These are phyloP conservation scores for Tetragonula carbonaria DNA, from an alignment of 2,888 invertebrate species.

Conservation along the genomic window DNA sequence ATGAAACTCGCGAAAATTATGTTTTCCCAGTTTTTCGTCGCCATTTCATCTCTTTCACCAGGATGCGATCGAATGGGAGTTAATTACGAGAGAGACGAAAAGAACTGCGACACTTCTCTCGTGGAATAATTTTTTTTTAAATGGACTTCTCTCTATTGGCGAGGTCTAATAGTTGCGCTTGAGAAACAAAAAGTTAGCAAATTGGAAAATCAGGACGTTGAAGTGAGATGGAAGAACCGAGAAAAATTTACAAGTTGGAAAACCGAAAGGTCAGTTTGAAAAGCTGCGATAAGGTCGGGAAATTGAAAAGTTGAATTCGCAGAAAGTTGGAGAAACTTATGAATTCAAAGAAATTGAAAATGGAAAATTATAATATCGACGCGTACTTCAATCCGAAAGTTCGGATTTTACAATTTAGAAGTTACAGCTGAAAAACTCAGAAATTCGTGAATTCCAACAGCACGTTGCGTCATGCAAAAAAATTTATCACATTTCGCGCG, in stretches of 20 bases:
- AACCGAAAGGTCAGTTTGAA: background rate
- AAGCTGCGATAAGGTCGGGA: background rate
- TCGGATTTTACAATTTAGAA: too few relatives aligned
- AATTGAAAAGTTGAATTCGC: too few relatives aligned
- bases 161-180: background rate
- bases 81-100: background rate
- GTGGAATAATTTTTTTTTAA: too few relatives aligned
- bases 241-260: too few relatives aligned
- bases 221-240: background rate
- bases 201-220: background rate
- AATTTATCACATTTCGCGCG: background rate
- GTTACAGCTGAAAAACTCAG: too few relatives aligned
- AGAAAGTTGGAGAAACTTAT: too few relatives aligned
- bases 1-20: conserved; percentile 22
- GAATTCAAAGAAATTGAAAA: too few relatives aligned
- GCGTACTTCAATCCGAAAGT: too few relatives aligned
- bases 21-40: conserved; percentile 3
- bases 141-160: too few relatives aligned
- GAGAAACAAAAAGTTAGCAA: background rate
- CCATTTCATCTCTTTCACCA: conserved; percentile 7
- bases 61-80: background rate
- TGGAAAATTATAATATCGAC: too few relatives aligned
- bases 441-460: too few relatives aligned
- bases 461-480: background rate
- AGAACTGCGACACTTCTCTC: too few relatives aligned